phyloP scores from a whole-genome alignment of 2,797 vertebrate species.

The Hybognathus amarus region DNA sequence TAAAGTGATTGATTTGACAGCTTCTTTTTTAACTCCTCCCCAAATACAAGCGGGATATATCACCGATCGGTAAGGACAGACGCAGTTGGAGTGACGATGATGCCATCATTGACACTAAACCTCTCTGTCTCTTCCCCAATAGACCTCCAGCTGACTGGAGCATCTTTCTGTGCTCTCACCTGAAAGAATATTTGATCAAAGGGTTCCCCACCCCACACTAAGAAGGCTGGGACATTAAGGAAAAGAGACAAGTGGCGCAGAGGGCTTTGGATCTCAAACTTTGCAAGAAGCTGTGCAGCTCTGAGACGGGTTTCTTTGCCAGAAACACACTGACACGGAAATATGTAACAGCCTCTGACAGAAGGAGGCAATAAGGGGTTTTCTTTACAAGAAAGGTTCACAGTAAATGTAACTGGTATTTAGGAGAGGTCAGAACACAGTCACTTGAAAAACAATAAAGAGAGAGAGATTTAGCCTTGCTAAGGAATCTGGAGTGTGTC shows the following conservation, averaged over 20 bases:
- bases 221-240: conserved; percentile 6
- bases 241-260: not conserved
- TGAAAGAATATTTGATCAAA: conserved; percentile 61
- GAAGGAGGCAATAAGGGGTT: not conserved
- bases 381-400: not conserved
- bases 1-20: not conserved
- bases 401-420: conserved; percentile 1
- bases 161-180: conserved; percentile 17
- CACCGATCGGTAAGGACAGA: not conserved
- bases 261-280: conserved; percentile 9
- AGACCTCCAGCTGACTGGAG: conserved; percentile 42
- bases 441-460: conserved; percentile 36
- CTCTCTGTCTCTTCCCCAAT: conserved; percentile 27
- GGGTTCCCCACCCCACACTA: not conserved
- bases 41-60: not conserved
- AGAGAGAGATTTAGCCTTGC: not conserved
- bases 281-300: not conserved
- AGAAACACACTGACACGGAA: not conserved
- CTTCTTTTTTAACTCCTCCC: conserved; percentile 9
- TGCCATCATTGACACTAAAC: not conserved
- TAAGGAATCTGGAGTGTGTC: conserved; percentile 35
- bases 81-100: not conserved
- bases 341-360: not conserved
- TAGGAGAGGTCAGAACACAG: not conserved
- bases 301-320: not conserved